Conservation (phyloP, 1,140 invertebrate species). For the Mya arenaria region DNA sequence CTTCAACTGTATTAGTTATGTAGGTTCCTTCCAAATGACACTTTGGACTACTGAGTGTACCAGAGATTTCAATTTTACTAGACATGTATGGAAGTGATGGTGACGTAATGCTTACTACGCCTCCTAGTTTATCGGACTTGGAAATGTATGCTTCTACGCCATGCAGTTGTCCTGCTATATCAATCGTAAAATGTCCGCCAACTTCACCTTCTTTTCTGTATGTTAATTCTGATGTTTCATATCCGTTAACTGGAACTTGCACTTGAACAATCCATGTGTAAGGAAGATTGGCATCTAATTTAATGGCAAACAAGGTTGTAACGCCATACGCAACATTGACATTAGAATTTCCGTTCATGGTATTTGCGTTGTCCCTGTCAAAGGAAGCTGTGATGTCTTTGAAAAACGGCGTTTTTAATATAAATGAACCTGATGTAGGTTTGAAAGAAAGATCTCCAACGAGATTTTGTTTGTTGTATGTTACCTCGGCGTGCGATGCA, state of each 20-base stretch:
- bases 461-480: background rate
- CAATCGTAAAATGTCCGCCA: background rate
- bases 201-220: background rate
- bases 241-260: background rate
- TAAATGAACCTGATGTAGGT: background rate
- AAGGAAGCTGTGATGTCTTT: too few species aligned
- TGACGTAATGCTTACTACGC: background rate
- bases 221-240: background rate
- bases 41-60: too few species aligned
- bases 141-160: background rate
- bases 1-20: too few species aligned
- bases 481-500: background rate
- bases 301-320: background rate
- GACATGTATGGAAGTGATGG: slow-evolving; percentile 13
- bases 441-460: background rate
- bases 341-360: too few species aligned
- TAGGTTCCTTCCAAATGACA: too few species aligned
- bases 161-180: background rate
- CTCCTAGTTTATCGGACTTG: background rate
- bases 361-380: too few species aligned
- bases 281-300: background rate
- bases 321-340: background rate
- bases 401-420: background rate
- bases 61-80: background rate
- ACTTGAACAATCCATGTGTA: background rate